Conservation (phyloP, 2,113 vertebrate species). For the Bubo blakistoni region DNA sequence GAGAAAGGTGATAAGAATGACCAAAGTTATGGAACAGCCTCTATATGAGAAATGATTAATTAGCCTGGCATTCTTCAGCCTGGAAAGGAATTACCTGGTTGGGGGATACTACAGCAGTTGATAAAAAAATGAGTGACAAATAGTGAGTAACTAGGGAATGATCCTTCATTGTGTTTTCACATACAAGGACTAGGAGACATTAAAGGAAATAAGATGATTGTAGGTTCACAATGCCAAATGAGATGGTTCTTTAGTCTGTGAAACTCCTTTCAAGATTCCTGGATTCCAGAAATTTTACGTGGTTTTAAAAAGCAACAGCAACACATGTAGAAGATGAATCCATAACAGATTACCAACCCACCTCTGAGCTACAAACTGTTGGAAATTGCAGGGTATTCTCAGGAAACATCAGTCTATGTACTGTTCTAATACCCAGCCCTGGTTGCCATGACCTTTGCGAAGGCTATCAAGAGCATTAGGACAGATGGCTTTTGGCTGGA, state of each 20-base stretch:
- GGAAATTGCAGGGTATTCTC: neutral
- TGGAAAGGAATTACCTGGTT: neutral
- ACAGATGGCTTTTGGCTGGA: neutral
- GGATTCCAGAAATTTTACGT: neutral
- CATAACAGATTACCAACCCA: neutral
- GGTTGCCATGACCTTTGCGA: neutral
- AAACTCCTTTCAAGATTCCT: neutral
- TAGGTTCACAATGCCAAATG: neutral
- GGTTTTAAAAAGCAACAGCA: neutral
- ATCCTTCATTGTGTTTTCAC: neutral
- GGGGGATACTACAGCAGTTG: neutral
- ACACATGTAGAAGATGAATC: neutral
- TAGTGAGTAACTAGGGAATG: neutral
- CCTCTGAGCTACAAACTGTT: neutral
- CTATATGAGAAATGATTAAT: neutral
- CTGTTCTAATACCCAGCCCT: neutral
- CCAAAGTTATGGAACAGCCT: neutral
- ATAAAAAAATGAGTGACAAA: neutral
- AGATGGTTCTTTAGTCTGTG: neutral
- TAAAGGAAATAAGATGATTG: neutral
- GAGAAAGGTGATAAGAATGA: neutral
- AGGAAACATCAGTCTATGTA: neutral
- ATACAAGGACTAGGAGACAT: neutral
- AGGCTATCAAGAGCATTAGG: neutral
- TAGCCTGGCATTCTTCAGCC: neutral